Evolutionary conservation across 2,113 vertebrate species (phyloP), one percentile per base, ranked within the genome.

Genomic region (Micromys minutus): DNA sequence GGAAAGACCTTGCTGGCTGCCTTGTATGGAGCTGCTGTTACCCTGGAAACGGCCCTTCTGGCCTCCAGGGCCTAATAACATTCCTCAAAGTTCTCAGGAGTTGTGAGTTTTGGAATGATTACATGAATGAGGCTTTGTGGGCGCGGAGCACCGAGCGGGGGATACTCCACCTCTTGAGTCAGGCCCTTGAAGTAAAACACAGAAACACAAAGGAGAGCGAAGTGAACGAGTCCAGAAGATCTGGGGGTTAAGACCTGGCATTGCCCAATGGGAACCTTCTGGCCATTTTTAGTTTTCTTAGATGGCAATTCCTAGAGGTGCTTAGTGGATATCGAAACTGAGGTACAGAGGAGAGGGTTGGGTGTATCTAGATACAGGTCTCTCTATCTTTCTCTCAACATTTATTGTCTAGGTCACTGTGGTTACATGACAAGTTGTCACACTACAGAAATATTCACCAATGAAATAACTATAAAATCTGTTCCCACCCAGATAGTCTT

Each of bases 41-140:
- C 94, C 94, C 75, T 96, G 94, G 97, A 95, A 97, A 97, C 93
- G 3, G 93, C 87, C 89, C 88, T 92, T 92, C 87, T 94, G 94
- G 96, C 95, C 94, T 79, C 77, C 36, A 59, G 94, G 92, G 93
- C 95, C 91, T 93, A 95, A 96, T 95, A 97, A 97, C 95, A 97
- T 97, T 97, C 96, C 93, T 94, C 92, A 94, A 95, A 97, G 95
- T 96, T 97, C 96, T 95, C 87, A 96, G 93, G 93, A 94, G 74
- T 96, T 96, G 96, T 91, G 95, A 96, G 91, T 93, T 97, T 96
- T 97, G 95, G 96, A 97, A 97, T 96, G 97, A 96, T 97, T 95
- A 96, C 94, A 97, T 95, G 95, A 96, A 96, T 22, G 89, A 91
- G 96, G 94, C 89, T 95, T 83, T 93, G 96, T 93, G 95, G 94